Evolutionary conservation across 2,888 invertebrate genomes (phyloP), one percentile per base, ranked within the genome.

Genomic region (Pammene aurita): DNA sequence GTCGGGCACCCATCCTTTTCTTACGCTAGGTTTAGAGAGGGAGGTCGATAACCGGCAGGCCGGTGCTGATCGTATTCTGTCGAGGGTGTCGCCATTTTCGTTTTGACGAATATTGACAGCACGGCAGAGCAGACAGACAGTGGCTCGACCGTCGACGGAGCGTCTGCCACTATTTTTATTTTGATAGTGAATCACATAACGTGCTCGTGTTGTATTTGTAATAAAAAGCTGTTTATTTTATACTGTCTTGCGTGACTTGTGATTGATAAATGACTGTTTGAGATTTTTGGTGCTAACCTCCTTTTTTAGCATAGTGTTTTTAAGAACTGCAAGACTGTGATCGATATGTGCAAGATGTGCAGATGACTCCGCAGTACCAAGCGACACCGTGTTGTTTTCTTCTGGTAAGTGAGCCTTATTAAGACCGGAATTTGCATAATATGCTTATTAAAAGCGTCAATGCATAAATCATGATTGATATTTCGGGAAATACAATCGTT

Each of bases 41-140:
- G 88, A 88, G 70, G 71, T 78, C 52, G 69, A 75, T 72, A 80
- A 73, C 79, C 75, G 82, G 82, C 89, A 81, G 85, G 86, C 88
- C 82, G 84, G 84, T 84, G 87, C 84, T 90, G 90, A 92, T 90
- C 92, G 91, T 90, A 88, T 89, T 90, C 90, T 85, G 90, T 90
- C 90, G 92, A 91, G 91, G 94, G 94, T 94, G 94, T 94, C 94
- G 94, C 94, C 94, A 94, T 94, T 94, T 94, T 94, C 94, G 85
- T 91, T 93, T 94, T 94, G 94, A 94, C 94, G 94, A 94, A 94
- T 94, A 94, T 94, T 94, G 94, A 94, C 94, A 94, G 94, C 94
- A 83, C 85, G 86, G 89, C 91, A 92, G 92, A 91, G 89, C 91
- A 92, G 92, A 91, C 91, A 92, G 91, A 91, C 91, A 90, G 91